phyloP scores from a whole-genome alignment of 2,888 invertebrate genomes.

The Megalurothrips usitatus region DNA sequence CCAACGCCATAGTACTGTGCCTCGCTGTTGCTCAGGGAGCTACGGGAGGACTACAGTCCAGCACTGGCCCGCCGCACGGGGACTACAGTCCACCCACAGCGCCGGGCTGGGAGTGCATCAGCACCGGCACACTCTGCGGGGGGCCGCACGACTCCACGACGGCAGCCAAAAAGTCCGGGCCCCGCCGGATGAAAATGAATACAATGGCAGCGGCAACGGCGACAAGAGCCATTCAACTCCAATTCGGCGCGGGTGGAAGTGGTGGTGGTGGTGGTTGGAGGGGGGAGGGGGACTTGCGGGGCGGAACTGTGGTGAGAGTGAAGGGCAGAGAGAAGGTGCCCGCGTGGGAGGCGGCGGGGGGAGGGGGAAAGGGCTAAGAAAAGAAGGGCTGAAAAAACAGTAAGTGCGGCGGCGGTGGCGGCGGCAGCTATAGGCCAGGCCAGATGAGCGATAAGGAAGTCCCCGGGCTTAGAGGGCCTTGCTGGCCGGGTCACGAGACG shows the following conservation, averaged over 20 bases:
- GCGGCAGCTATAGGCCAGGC: no score
- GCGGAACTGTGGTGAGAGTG: not conserved
- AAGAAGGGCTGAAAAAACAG: no score
- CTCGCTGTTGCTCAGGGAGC: no score
- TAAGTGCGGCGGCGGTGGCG: no score
- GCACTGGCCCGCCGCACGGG: no score
- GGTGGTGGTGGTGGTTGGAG: not conserved
- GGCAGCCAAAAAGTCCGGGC: not conserved
- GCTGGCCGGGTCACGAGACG: no score
- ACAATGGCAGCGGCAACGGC: not conserved
- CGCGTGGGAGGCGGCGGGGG: not conserved
- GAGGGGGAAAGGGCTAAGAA: not conserved
- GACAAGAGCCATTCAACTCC: conserved; percentile 24
- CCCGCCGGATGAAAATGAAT: conserved; percentile 8
- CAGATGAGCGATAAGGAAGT: no score
- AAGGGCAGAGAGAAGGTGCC: not conserved
- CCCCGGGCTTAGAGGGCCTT: no score
- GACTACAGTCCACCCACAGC: no score
- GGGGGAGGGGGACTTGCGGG: not conserved
- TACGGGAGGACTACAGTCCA: no score
- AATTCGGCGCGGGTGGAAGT: not conserved
- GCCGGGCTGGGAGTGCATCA: no score
- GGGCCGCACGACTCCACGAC: not conserved
- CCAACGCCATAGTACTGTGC: not conserved
- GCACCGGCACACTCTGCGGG: not conserved